These are phyloP conservation scores for Pseudotriccus pelzelni DNA, from an alignment of 2,797 vertebrate species.

Conservation along the genomic window DNA sequence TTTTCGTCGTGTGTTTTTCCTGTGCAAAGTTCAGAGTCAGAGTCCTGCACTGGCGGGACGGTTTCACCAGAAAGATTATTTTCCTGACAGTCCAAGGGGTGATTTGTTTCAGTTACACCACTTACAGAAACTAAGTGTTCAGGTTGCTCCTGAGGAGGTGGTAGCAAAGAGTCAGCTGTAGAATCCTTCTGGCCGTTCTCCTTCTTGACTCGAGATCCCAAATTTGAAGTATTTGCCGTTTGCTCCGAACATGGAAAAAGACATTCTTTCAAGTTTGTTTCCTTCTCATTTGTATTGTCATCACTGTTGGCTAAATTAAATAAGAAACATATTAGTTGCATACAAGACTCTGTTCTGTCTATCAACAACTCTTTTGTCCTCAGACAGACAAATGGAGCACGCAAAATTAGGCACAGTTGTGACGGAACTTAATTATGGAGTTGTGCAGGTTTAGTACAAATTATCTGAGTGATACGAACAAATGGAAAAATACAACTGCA, in stretches of 20 bases:
- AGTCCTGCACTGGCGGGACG: background rate
- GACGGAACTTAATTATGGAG: constrained; percentile 84
- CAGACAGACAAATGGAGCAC: constrained; percentile 91
- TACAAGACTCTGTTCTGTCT: background rate
- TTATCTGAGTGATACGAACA: constrained; percentile 80
- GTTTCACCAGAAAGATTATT: background rate
- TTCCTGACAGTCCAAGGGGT: constrained; percentile 7
- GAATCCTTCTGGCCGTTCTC: background rate
- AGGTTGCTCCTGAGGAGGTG: constrained; percentile 25
- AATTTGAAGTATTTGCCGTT: constrained; percentile 27
- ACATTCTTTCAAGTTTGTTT: constrained; percentile 41
- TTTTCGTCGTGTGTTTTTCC: background rate
- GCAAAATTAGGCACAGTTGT: constrained; percentile 81
- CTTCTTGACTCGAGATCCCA: constrained; percentile 26
- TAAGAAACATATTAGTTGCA: constrained; percentile 48
- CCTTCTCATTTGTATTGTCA: constrained; percentile 18
- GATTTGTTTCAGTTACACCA: constrained; percentile 4
- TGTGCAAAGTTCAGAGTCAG: background rate
- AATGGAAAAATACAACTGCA: constrained; percentile 79
- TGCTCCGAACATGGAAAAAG: constrained; percentile 19
- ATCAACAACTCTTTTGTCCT: constrained; percentile 68
- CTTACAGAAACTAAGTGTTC: background rate
- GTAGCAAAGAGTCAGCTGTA: background rate
- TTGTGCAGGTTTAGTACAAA: constrained; percentile 76
- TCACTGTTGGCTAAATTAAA: constrained; percentile 67